These are phyloP conservation scores for human DNA, from an alignment of 2,113 vertebrate species.

Conservation along the genomic window DNA sequence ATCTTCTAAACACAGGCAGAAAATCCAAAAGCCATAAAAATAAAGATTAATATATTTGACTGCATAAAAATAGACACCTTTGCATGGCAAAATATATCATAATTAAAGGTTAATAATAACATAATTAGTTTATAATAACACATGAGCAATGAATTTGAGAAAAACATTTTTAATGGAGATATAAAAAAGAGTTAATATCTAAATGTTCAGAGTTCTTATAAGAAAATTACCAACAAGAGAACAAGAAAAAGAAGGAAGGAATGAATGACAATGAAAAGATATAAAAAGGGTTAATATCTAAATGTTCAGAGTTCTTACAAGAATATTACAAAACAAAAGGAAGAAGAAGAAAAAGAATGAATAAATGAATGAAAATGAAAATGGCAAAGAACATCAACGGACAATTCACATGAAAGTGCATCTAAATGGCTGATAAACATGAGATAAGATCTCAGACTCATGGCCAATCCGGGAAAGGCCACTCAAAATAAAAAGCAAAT, in stretches of 20 bases:
- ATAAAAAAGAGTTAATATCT: neutral
- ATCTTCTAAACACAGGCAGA: neutral
- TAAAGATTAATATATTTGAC: neutral
- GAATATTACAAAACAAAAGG: neutral
- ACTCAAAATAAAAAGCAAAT: neutral
- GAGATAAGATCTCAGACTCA: neutral
- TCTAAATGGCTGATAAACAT: neutral
- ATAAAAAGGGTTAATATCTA: neutral
- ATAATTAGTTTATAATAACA: neutral
- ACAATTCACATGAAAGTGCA: neutral
- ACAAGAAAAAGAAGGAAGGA: neutral
- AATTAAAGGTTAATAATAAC: slow-evolving; percentile 16
- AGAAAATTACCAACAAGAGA: neutral
- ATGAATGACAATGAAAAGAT: neutral
- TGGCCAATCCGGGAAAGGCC: neutral
- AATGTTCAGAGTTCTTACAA: neutral
- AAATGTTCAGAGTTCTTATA: neutral
- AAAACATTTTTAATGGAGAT: neutral
- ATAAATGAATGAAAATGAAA: neutral
- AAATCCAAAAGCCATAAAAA: slow-evolving; percentile 2
- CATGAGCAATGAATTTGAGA: neutral
- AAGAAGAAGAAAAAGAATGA: neutral
- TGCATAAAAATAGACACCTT: neutral
- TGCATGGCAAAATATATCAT: neutral
- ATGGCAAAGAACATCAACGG: neutral